phyloP scores from a whole-genome alignment of 1,140 invertebrate genomes.

The Gonioctena quinquepunctata region DNA sequence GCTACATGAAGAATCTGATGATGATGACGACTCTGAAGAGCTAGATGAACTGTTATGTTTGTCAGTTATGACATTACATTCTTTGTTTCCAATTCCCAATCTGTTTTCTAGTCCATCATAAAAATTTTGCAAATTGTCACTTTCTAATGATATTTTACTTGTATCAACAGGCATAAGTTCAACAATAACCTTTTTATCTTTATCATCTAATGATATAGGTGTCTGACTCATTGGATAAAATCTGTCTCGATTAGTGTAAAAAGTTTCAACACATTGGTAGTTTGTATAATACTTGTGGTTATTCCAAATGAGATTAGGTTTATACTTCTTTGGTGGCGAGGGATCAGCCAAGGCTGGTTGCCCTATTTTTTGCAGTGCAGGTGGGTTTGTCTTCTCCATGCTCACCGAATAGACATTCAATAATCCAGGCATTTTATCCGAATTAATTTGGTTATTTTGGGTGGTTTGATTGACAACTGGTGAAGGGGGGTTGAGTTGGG shows the following conservation, averaged over 20 bases:
- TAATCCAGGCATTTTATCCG: background rate
- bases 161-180: slow-evolving; percentile 1
- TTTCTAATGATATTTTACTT: background rate
- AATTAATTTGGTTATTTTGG: background rate
- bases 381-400: background rate
- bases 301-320: slow-evolving; percentile 40
- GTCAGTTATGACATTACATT: background rate
- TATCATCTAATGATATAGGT: slow-evolving; percentile 34
- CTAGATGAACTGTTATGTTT: background rate
- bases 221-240: slow-evolving; percentile 43
- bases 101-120: background rate
- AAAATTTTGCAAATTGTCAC: background rate
- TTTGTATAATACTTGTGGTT: slow-evolving; percentile 43
- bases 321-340: slow-evolving; percentile 14
- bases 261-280: slow-evolving; percentile 33
- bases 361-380: background rate
- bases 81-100: background rate
- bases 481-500: slow-evolving; percentile 8
- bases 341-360: background rate
- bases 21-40: background rate
- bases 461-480: background rate
- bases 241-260: slow-evolving; percentile 34
- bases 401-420: background rate
- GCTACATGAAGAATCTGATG: background rate
- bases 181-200: background rate